Evolutionary conservation across 2,797 vertebrate species (phyloP), one percentile per base, ranked within the genome.

Genomic region (Coregonus ussuriensis): DNA sequence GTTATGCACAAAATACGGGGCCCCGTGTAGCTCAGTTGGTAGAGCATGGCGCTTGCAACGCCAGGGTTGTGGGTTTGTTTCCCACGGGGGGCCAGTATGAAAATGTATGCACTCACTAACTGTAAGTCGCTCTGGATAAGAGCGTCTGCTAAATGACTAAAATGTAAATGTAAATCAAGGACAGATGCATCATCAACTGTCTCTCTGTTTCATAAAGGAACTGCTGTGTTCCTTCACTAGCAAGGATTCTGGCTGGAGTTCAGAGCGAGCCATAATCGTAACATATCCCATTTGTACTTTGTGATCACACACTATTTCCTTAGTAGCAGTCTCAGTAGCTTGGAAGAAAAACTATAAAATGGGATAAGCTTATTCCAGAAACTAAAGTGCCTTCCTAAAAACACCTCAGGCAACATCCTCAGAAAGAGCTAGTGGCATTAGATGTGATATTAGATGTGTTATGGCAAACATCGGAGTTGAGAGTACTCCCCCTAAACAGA

Each of bases 161-260:
- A 25, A 25, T 25, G 25, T 25, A 25, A 25, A 25, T 25, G 25
- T 65, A 72, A 75, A 85, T 82, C 71, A 82, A 72, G 70, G 63
- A 62, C 52, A 63, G 51, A 72, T 79, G 7, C 41, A 74, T 83
- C 77, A 71, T 63, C 21, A 72, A 53, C 74, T 51, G 75, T 78
- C 71, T 76, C 68, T 82, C 75, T 47, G 41, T 74, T 71, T 77
- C 70, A 41, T 71, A 72, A 69, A 80, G 80, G 37, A 74, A 78
- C 54, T 74, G 76, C 76, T 77, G 72, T 70, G 75, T 77, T 63
- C 14, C 59, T 47, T 25, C 47, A 29, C 70, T 29, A 14, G 13
- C 4, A 6, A 31, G 37, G 31, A 70, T 18, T 6, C 0, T 6
- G 63, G 0, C 18, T 76, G 25, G 74, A 62, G 72, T 77, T 54